These are phyloP conservation scores for Agrotis clavis DNA, from an alignment of 2,888 invertebrate species.

Conservation along the genomic window DNA sequence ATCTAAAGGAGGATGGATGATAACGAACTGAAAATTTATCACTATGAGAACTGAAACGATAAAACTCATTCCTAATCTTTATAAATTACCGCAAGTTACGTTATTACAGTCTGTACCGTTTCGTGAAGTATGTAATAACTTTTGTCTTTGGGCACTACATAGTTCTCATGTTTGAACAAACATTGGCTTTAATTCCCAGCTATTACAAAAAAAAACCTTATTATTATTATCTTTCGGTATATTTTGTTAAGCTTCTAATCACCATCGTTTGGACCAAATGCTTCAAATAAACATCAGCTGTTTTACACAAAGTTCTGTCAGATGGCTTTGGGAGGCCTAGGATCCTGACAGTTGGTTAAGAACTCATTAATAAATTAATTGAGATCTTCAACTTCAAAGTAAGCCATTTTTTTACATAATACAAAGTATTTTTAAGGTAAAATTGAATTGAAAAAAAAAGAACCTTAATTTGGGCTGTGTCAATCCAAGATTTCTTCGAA, in stretches of 20 bases:
- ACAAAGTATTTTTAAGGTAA: no score
- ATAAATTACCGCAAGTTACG: constrained; percentile 29
- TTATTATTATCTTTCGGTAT: accelerated
- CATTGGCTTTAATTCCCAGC: not conserved
- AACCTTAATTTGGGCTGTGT: no score
- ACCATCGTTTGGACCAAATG: constrained; percentile 1
- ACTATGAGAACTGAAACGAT: constrained; percentile 22
- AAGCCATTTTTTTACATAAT: no score
- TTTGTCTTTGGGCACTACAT: not conserved
- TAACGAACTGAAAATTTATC: constrained; percentile 16
- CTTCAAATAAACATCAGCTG: constrained; percentile 2
- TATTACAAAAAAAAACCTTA: constrained; percentile 2
- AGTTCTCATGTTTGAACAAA: constrained; percentile 6
- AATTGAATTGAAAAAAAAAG: no score
- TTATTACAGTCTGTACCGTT: constrained; percentile 7
- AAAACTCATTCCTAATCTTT: constrained; percentile 35
- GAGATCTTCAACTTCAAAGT: not conserved
- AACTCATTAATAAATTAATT: constrained; percentile 39
- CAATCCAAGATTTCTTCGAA: no score
- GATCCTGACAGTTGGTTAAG: constrained; percentile 3
- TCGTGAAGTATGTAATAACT: constrained; percentile 18
- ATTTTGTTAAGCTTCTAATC: not conserved
- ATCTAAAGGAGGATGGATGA: not conserved
- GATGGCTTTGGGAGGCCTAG: constrained; percentile 2
- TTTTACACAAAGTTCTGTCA: constrained; percentile 26